These are phyloP conservation scores for Antheraea pernyi DNA, from an alignment of 1,140 invertebrate genomes.

Conservation along the genomic window DNA sequence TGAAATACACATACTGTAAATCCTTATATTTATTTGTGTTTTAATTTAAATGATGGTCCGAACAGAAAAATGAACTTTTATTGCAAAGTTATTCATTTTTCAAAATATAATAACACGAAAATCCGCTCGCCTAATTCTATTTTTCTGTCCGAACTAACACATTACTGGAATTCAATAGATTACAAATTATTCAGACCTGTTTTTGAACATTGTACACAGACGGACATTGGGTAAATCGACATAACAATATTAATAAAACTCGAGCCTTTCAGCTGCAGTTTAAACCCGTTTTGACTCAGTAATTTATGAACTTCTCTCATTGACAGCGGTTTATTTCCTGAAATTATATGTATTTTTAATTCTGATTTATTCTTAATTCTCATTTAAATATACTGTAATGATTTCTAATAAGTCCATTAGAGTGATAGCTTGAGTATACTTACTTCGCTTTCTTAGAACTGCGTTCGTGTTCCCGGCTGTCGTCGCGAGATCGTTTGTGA, in stretches of 20 bases:
- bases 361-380: too few relatives aligned
- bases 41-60: slow-evolving; percentile 50
- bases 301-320: slow-evolving; percentile 1
- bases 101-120: too few relatives aligned
- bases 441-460: slow-evolving; percentile 85
- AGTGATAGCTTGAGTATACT: slow-evolving; percentile 24
- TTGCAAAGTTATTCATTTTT: too few relatives aligned
- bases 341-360: slow-evolving; percentile 23
- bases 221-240: slow-evolving; percentile 41
- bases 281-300: slow-evolving; percentile 36
- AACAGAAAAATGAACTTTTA: slow-evolving; percentile 4
- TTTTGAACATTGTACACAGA: slow-evolving; percentile 55
- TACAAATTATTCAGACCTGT: slow-evolving; percentile 65
- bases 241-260: slow-evolving; percentile 26
- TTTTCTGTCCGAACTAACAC: slow-evolving; percentile 33
- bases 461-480: slow-evolving; percentile 84
- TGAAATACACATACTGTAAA: slow-evolving; percentile 59
- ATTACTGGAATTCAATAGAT: slow-evolving; percentile 57
- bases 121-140: neutral
- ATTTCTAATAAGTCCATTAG: too few relatives aligned
- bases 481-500: slow-evolving; percentile 86
- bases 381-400: too few relatives aligned
- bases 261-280: slow-evolving; percentile 30
- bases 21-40: slow-evolving; percentile 65
- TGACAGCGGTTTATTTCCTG: slow-evolving; percentile 55